A percentile compares a stretch with the other conserved stretches of the same genome.
Conservation (phyloP, 2,113 vertebrate genomes). For the Ancistrus triradiatus region DNA sequence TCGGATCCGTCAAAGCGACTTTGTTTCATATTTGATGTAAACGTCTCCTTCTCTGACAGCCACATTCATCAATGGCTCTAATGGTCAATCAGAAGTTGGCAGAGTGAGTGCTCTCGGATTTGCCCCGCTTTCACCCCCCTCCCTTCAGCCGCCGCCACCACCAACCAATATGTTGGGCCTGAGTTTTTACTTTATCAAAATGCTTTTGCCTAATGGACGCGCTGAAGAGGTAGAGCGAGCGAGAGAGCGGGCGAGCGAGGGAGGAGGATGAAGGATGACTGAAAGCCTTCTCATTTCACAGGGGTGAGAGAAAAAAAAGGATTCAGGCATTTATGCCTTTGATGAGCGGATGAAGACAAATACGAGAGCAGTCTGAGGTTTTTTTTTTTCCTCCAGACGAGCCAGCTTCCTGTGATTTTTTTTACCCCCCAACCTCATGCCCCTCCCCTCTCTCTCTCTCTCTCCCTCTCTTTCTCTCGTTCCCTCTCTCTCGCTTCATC, state of each 20-base stretch:
- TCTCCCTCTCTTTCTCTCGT: not conserved
- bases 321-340: conserved; percentile 70
- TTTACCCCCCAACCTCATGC: conserved; percentile 4
- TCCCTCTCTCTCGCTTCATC: conserved; percentile 34
- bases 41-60: conserved; percentile 98
- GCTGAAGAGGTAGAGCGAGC: conserved; percentile 58
- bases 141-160: not conserved
- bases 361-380: conserved; percentile 60
- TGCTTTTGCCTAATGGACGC: conserved; percentile 94
- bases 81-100: conserved; percentile 99
- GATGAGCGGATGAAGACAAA: conserved; percentile 74
- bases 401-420: conserved; percentile 67
- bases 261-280: conserved; percentile 69
- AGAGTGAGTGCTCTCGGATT: conserved; percentile 85
- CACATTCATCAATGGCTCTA: conserved; percentile 99
- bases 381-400: conserved; percentile 59
- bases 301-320: conserved; percentile 54
- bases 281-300: conserved; percentile 82
- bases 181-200: conserved; percentile 94
- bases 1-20: conserved; percentile 95
- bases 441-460: no score
- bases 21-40: conserved; percentile 99
- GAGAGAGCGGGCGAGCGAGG: conserved; percentile 54
- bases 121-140: conserved; percentile 57
- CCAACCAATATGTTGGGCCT: conserved; percentile 69